These are phyloP conservation scores for Osmerus mordax DNA, from an alignment of 2,113 vertebrate genomes.

Conservation along the genomic window DNA sequence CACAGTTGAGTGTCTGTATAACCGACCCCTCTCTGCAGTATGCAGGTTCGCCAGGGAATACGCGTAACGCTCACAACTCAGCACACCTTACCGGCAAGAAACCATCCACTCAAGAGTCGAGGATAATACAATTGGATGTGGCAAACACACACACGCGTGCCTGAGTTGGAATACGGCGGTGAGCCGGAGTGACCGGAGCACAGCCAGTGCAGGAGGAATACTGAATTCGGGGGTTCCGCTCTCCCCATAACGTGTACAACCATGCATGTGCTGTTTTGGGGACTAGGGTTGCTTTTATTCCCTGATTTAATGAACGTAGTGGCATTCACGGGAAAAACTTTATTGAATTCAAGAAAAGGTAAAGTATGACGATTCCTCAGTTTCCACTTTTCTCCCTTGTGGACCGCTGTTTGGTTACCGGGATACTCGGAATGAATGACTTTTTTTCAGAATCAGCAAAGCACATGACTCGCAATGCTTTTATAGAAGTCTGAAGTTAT, in stretches of 20 bases:
- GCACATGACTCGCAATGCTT: slow-evolving; percentile 49
- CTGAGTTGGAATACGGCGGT: slow-evolving; percentile 34
- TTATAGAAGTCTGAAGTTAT: slow-evolving; percentile 36
- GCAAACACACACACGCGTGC: slow-evolving; percentile 48
- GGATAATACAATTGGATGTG: slow-evolving; percentile 67
- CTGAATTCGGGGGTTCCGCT: slow-evolving; percentile 56
- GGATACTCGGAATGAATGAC: slow-evolving; percentile 69
- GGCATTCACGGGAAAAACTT: slow-evolving; percentile 72
- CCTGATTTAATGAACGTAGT: slow-evolving; percentile 76
- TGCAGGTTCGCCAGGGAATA: slow-evolving; percentile 69
- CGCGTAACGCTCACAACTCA: slow-evolving; percentile 65
- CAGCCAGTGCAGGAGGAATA: slow-evolving; percentile 25
- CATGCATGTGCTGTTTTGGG: slow-evolving; percentile 94
- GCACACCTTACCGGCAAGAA: slow-evolving; percentile 60
- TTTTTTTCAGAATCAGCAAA: slow-evolving; percentile 42
- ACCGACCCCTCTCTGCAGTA: slow-evolving; percentile 69
- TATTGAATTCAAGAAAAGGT: slow-evolving; percentile 83
- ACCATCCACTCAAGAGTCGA: slow-evolving; percentile 57
- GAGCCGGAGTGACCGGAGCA: slow-evolving; percentile 38
- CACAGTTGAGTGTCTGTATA: slow-evolving; percentile 55
- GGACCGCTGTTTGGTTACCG: slow-evolving; percentile 21
- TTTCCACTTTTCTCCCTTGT: background rate
- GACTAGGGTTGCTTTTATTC: slow-evolving; percentile 82
- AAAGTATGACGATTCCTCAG: slow-evolving; percentile 57
- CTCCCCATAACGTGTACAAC: slow-evolving; percentile 76